Base-by-base conservation (phyloP, 2,113 vertebrate genomes). In the Podarcis cretensis region DNA sequence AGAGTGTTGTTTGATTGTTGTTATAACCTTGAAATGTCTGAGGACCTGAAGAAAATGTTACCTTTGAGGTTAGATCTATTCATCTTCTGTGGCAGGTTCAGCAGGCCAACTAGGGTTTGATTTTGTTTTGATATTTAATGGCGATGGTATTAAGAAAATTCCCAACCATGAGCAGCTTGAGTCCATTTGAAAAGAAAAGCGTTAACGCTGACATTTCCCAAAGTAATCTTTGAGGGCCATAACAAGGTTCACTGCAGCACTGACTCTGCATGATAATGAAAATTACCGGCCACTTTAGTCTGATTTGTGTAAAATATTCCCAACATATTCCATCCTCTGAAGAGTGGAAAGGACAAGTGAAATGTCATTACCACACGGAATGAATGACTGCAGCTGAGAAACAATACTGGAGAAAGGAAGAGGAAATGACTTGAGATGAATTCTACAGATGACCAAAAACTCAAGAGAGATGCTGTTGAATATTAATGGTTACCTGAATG, bases 271-370 rank as follows among this genome's bases (percentile, higher is more conserved):
- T 63, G 35, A 75, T 43, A 81, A 75, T 89, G 65, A 16, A 69
- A 43, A 32, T 89, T 93, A 85, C 92, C 7, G 20, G 32, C 69
- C 9, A 0, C 13, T 87, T 81, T 13, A 48, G 32, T 66, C 2
- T 20, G 75, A 84, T 94, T 93, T 59, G 2, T 85, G 32, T 91
- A n/a, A 90, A 93, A 54, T 66, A 87, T 85, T 89, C 81, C 78
- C 81, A 87, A 25, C 25, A 83, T 73, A 65, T 25, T 25, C 10
- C 13, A 32, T 35, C 80, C 63, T 84, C 59, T 2, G 66, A 59
- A 86, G 87, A 87, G 14, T 0, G 86, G 74, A 35, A 74, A 40
- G 10, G 87, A 54, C 30, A 13, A 9, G 13, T 37, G 27, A 20
- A 85, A 86, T 57, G 37, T 0, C 13, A 76, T 85, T 76, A 85